phyloP scores from a whole-genome alignment of 2,888 invertebrate genomes.

The Standfussiana lucernea region DNA sequence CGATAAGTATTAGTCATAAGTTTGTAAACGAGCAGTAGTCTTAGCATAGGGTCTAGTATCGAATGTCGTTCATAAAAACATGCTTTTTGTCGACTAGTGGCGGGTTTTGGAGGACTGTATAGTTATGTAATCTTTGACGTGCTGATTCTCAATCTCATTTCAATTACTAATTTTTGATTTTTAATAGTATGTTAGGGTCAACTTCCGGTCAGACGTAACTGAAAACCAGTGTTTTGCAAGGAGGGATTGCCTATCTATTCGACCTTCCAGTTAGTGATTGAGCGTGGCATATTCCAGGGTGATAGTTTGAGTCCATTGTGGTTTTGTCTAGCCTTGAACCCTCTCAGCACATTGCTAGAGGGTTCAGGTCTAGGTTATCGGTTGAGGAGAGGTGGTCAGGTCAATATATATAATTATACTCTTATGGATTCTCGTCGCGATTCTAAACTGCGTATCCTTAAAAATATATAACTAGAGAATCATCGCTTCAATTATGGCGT shows the following conservation, averaged over 20 bases:
- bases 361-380: too few species aligned
- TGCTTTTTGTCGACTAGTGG: neutral
- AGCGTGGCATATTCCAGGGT: too few species aligned
- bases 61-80: neutral
- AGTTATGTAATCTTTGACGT: neutral
- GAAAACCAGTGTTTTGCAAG: neutral
- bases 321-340: too few species aligned
- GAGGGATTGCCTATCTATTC: neutral
- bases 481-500: neutral
- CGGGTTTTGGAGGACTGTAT: neutral
- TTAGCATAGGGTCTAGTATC: neutral
- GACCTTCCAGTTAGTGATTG: too few species aligned
- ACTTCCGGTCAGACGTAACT: neutral
- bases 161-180: neutral
- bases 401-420: too few species aligned
- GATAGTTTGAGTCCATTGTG: too few species aligned
- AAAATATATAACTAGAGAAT: neutral
- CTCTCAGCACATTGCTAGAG: too few species aligned
- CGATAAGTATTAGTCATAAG: slow-evolving; percentile 15
- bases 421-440: neutral
- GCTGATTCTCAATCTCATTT: neutral
- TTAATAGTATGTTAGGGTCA: neutral
- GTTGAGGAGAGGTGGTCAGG: too few species aligned
- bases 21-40: neutral
- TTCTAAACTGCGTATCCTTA: neutral